These are phyloP conservation scores for Zoroaster sp. DNA, from an alignment of 53 echinoderm and acorn worm genomes.

Conservation along the genomic window DNA sequence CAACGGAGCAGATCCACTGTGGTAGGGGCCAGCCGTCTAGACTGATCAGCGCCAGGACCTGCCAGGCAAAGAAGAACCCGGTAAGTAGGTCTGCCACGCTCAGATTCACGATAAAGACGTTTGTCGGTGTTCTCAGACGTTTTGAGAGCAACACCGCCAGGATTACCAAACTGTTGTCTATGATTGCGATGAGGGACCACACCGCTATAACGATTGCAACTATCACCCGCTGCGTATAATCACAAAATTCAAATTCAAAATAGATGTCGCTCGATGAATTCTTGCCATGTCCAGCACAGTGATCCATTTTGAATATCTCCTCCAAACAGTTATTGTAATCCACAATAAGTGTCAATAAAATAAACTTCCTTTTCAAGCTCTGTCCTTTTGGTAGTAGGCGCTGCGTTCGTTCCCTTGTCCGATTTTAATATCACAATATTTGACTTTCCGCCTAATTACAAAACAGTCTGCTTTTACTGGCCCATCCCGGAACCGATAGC, in stretches of 20 bases:
- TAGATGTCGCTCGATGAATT: not conserved
- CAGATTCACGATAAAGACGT: slow-evolving; percentile 51
- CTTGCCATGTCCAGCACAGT: not conserved
- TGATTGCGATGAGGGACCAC: slow-evolving; percentile 5
- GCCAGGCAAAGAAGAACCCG: slow-evolving; percentile 42
- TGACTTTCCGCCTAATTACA: too few relatives aligned
- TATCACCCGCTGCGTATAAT: slow-evolving; percentile 15
- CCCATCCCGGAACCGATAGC: too few relatives aligned
- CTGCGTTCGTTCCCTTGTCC: too few relatives aligned
- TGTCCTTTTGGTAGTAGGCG: too few relatives aligned
- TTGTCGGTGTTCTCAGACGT: slow-evolving; percentile 26
- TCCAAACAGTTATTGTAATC: too few relatives aligned
- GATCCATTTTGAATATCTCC: not conserved
- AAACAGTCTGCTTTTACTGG: too few relatives aligned
- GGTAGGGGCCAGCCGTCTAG: slow-evolving; percentile 37
- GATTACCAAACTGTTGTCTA: slow-evolving; percentile 35
- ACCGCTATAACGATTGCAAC: not conserved
- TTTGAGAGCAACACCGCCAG: slow-evolving; percentile 36
- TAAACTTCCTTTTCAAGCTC: too few relatives aligned
- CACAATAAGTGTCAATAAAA: too few relatives aligned
- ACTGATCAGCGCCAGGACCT: slow-evolving; percentile 6
- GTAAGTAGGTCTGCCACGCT: slow-evolving; percentile 48
- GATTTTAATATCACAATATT: too few relatives aligned
- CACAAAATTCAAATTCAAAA: slow-evolving; percentile 29
- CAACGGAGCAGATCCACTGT: slow-evolving; percentile 16